Conservation (phyloP, 92 coral and sea anemone species). For the Pocillopora meandrina region DNA sequence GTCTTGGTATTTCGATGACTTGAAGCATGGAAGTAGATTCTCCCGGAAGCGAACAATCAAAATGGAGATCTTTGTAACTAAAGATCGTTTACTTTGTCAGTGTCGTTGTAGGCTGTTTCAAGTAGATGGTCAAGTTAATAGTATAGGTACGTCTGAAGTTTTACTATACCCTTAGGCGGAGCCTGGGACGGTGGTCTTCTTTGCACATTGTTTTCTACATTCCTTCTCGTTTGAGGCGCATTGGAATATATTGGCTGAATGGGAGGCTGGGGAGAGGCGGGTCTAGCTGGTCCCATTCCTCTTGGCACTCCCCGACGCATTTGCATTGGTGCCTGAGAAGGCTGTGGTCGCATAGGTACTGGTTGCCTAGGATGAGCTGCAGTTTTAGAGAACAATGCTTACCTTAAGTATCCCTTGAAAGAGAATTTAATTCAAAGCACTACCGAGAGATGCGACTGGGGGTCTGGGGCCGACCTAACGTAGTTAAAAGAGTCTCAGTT, state of each 20-base stretch:
- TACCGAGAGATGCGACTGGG: too few relatives aligned
- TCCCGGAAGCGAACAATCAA: too few relatives aligned
- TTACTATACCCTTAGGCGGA: not conserved
- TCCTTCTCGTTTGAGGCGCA: not conserved
- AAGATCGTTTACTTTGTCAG: too few relatives aligned
- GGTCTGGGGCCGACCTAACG: too few relatives aligned
- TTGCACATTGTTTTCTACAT: not conserved
- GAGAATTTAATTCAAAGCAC: not conserved
- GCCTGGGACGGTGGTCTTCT: not conserved
- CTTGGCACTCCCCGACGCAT: constrained; percentile 37
- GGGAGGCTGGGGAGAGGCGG: constrained; percentile 20
- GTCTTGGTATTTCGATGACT: too few relatives aligned
- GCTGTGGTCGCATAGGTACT: constrained; percentile 21
- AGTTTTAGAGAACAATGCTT: not conserved
- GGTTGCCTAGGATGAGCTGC: constrained; percentile 30
- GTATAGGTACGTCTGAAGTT: not conserved
- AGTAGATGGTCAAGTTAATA: not conserved
- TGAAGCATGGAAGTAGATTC: too few relatives aligned
- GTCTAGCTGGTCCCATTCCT: constrained; percentile 35
- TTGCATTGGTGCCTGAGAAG: constrained; percentile 22
- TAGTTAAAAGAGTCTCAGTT: too few relatives aligned
- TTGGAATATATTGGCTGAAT: not conserved
- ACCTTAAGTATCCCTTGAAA: too few relatives aligned
- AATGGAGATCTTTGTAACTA: too few relatives aligned
- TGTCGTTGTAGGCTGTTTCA: not conserved